A percentile compares a stretch with the other conserved stretches of the same genome.
phyloP scores from a whole-genome alignment of 2,113 vertebrate species.

The Casuarius casuarius region DNA sequence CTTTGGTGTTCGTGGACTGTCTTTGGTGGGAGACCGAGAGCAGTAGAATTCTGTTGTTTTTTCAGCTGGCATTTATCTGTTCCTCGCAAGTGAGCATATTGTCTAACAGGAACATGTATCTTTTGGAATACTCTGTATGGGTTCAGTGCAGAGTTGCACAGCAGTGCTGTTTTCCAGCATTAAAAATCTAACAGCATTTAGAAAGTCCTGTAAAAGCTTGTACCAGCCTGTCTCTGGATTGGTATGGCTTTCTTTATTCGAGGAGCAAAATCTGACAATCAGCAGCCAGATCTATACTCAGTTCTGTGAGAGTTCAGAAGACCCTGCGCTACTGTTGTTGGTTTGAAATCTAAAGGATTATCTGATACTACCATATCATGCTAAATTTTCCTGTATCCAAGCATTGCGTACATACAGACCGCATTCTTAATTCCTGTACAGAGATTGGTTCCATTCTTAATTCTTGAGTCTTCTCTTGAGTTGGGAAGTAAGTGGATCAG shows the following conservation, averaged over 20 bases:
- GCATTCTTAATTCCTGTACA: not conserved
- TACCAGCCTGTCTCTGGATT: not conserved
- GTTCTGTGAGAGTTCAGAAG: not conserved
- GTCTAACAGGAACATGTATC: not conserved
- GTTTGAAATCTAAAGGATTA: not conserved
- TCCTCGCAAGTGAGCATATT: not conserved
- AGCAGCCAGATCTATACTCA: not conserved
- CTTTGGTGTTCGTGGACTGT: not conserved
- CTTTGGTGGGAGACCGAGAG: not conserved
- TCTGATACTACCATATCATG: not conserved
- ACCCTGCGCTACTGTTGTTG: not conserved
- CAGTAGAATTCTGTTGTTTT: not conserved
- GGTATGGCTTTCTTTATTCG: not conserved
- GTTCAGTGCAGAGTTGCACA: not conserved
- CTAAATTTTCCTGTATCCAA: not conserved
- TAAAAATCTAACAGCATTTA: not conserved
- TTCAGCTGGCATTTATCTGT: not conserved
- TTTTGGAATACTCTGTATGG: too few relatives aligned
- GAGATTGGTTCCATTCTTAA: not conserved
- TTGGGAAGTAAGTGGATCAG: not conserved
- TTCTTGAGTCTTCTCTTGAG: not conserved
- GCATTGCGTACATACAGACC: not conserved
- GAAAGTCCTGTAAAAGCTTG: not conserved
- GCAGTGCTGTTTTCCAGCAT: not conserved
- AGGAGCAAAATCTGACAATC: not conserved